Evolutionary conservation across 1,140 invertebrate species (phyloP).

Genomic region (Drosophila murphyi): DNA sequence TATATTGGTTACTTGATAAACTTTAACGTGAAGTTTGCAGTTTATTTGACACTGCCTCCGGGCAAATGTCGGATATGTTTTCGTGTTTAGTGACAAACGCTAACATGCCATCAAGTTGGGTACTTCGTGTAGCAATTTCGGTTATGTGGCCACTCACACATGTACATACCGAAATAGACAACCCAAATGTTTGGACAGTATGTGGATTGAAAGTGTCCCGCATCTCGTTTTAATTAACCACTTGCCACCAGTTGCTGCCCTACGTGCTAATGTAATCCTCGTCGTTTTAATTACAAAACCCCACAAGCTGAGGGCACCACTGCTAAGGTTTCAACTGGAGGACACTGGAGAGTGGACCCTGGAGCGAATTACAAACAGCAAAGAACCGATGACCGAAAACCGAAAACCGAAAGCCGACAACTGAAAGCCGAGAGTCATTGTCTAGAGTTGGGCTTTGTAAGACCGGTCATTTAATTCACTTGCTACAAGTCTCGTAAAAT

Average conservation of each 20-base stretch:
- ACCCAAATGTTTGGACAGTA: conserved; percentile 37
- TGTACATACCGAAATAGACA: neutral
- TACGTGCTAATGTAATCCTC: conserved; percentile 77
- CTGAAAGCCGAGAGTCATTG: conserved; percentile 10
- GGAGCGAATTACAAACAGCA: too few relatives aligned
- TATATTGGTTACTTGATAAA: neutral
- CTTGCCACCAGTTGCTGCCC: conserved; percentile 70
- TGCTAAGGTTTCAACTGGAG: conserved; percentile 40
- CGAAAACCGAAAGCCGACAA: conserved; percentile 13
- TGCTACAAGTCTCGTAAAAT: conserved; percentile 57
- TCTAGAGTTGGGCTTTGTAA: conserved; percentile 30
- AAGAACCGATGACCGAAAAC: conserved; percentile 1
- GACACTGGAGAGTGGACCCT: neutral
- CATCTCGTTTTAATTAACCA: conserved; percentile 70
- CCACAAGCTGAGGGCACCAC: conserved; percentile 54
- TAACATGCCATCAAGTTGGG: conserved; percentile 13
- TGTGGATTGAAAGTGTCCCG: conserved; percentile 10
- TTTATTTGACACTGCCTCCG: neutral
- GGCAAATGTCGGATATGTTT: conserved; percentile 2
- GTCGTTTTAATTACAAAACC: conserved; percentile 78
- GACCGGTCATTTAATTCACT: conserved; percentile 69
- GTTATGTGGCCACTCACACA: conserved; percentile 12
- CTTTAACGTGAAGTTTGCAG: neutral
- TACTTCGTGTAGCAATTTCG: conserved; percentile 2
- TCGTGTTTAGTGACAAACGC: conserved; percentile 5